These are phyloP conservation scores for Ferdinandea cuprea DNA, from an alignment of 2,888 invertebrate genomes.

Conservation along the genomic window DNA sequence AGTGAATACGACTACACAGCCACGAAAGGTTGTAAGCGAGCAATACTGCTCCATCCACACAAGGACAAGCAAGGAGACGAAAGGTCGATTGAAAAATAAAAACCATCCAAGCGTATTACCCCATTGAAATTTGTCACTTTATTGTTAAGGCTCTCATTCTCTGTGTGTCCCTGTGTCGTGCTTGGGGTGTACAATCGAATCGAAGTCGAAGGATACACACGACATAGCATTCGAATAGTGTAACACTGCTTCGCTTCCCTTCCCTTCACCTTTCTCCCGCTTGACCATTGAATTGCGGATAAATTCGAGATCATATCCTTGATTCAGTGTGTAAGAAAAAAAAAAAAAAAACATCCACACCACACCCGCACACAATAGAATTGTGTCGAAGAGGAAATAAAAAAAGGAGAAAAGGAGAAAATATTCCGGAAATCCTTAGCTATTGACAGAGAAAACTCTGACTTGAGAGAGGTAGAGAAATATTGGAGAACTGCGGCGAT, in stretches of 20 bases:
- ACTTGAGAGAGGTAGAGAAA: slow-evolving; percentile 15
- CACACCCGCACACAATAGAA: slow-evolving; percentile 66
- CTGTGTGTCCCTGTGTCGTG: not conserved
- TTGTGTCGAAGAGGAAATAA: slow-evolving; percentile 57
- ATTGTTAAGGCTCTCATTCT: slow-evolving; percentile 51
- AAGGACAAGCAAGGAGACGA: slow-evolving; percentile 52
- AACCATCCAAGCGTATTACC: slow-evolving; percentile 63
- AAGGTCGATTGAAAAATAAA: slow-evolving; percentile 74
- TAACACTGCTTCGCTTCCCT: slow-evolving; percentile 38
- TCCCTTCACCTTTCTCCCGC: slow-evolving; percentile 26
- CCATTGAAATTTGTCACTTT: slow-evolving; percentile 75
- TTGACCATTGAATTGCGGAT: slow-evolving; percentile 71
- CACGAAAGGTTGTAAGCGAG: too few relatives aligned
- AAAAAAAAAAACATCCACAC: slow-evolving; percentile 24
- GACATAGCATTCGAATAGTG: slow-evolving; percentile 26
- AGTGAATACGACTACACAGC: slow-evolving; percentile 7
- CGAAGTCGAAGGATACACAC: slow-evolving; percentile 9
- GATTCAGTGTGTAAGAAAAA: slow-evolving; percentile 37
- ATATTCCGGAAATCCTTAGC: slow-evolving; percentile 66
- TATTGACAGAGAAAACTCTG: slow-evolving; percentile 30
- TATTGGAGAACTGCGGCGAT: slow-evolving; percentile 66
- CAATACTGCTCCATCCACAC: slow-evolving; percentile 6
- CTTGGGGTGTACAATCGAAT: too few relatives aligned
- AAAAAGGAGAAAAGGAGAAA: too few relatives aligned
- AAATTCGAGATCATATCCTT: slow-evolving; percentile 71